A percentile compares a stretch with the other conserved stretches of the same genome.
Evolutionary conservation across 1,140 invertebrate species (phyloP).

Genomic region (Octopus sinensis): DNA sequence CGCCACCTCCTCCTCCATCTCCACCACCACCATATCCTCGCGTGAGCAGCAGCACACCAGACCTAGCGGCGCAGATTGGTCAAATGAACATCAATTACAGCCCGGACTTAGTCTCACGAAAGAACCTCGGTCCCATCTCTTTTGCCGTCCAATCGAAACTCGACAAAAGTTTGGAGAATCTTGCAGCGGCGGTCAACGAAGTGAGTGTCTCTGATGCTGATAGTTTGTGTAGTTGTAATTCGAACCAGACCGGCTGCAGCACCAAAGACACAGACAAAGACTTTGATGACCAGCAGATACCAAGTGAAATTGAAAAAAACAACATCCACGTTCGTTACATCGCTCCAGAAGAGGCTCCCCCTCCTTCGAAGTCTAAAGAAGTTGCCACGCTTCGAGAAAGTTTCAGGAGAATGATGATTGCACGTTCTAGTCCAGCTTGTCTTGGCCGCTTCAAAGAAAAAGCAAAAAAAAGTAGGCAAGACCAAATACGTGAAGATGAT

Average conservation of each 20-base stretch:
- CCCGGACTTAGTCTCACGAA: slow-evolving; percentile 70
- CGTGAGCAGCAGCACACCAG: slow-evolving; percentile 75
- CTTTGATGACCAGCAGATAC: neutral
- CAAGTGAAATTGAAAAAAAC: slow-evolving; percentile 12
- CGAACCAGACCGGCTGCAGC: neutral
- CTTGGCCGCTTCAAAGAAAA: slow-evolving; percentile 25
- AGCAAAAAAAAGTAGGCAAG: neutral
- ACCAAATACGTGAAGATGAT: neutral
- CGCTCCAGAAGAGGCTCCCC: slow-evolving; percentile 45
- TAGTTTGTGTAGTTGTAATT: neutral
- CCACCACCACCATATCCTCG: slow-evolving; percentile 76
- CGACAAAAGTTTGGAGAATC: slow-evolving; percentile 43
- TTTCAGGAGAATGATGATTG: slow-evolving; percentile 50
- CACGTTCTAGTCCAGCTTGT: slow-evolving; percentile 38
- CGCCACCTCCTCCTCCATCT: slow-evolving; percentile 63
- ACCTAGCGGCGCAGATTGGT: slow-evolving; percentile 64
- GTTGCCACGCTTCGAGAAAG: slow-evolving; percentile 48
- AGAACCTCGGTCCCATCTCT: slow-evolving; percentile 33
- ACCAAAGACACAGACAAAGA: slow-evolving; percentile 6
- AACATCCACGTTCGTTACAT: slow-evolving; percentile 33
- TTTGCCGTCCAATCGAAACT: slow-evolving; percentile 33
- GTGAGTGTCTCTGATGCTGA: slow-evolving; percentile 19
- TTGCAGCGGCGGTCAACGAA: slow-evolving; percentile 30
- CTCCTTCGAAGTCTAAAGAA: slow-evolving; percentile 47
- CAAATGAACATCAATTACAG: slow-evolving; percentile 54